phyloP scores from a whole-genome alignment of 2,888 invertebrate genomes.

The Ceriagrion tenellum region DNA sequence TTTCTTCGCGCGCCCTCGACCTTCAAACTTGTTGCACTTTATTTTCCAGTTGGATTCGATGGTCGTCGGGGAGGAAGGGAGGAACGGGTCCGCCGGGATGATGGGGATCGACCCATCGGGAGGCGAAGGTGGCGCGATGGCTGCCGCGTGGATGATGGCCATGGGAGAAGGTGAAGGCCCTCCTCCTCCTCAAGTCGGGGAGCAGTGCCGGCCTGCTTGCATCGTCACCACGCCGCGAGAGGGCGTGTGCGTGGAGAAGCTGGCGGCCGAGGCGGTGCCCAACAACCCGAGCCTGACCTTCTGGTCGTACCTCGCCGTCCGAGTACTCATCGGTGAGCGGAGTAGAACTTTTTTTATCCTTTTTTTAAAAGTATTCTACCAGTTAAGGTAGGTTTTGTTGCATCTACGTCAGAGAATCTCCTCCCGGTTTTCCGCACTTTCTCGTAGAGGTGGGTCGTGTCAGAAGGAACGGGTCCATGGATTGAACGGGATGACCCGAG shows the following conservation, averaged over 20 bases:
- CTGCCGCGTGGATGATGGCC: background rate
- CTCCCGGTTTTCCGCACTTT: too few species aligned
- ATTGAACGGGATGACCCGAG: too few species aligned
- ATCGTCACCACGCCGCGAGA: conserved; percentile 81
- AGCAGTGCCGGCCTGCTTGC: conserved; percentile 82
- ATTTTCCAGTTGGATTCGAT: background rate
- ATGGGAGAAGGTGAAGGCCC: background rate
- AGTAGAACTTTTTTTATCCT: too few species aligned
- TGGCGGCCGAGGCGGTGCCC: conserved; percentile 80
- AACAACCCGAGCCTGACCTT: conserved; percentile 85
- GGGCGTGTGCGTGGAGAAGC: conserved; percentile 81
- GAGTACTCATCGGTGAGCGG: conserved; percentile 77
- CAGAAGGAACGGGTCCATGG: too few species aligned
- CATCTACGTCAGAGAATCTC: too few species aligned
- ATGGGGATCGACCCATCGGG: background rate
- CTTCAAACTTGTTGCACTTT: too few species aligned
- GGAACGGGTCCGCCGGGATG: background rate
- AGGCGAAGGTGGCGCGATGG: background rate
- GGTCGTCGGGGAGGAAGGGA: background rate
- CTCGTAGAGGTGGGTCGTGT: too few species aligned
- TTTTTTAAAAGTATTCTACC: too few species aligned
- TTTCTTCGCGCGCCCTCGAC: too few species aligned
- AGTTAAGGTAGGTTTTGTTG: too few species aligned
- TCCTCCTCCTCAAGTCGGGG: conserved; percentile 73
- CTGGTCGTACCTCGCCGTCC: conserved; percentile 85